Evolutionary conservation across 2,797 vertebrate species (phyloP).

Genomic region (Sebastes iracundus): DNA sequence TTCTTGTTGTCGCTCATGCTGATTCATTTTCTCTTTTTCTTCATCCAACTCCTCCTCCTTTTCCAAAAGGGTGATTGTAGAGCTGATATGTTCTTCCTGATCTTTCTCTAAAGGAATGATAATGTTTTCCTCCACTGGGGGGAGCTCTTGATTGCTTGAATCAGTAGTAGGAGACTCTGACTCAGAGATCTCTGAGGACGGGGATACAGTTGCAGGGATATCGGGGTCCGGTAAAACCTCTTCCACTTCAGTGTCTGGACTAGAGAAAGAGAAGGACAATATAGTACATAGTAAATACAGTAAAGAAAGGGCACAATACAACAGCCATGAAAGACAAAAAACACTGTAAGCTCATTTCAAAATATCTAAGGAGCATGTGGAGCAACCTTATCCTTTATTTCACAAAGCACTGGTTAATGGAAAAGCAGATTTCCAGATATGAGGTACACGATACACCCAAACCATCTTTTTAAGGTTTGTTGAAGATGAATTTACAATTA

Average conservation of each 20-base stretch:
- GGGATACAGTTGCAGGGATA: constrained; percentile 5
- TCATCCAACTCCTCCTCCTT: constrained; percentile 87
- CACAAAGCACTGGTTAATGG: background rate
- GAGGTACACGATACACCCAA: background rate
- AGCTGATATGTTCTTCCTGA: constrained; percentile 79
- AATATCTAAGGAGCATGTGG: background rate
- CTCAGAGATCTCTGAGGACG: background rate
- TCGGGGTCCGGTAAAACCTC: constrained; percentile 31
- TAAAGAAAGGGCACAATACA: background rate
- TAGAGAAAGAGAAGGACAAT: constrained; percentile 30
- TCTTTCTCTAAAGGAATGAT: constrained; percentile 87
- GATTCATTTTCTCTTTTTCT: constrained; percentile 66
- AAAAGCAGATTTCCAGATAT: background rate
- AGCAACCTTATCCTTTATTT: background rate
- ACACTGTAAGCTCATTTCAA: no score
- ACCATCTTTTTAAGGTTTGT: background rate
- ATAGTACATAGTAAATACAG: background rate
- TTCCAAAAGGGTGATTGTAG: constrained; percentile 86
- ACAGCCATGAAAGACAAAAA: no score
- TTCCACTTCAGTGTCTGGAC: constrained; percentile 47
- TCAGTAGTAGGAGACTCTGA: constrained; percentile 18
- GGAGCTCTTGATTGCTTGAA: constrained; percentile 8
- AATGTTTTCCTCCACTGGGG: constrained; percentile 80
- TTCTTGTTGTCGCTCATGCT: constrained; percentile 72
- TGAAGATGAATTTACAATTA: background rate